phyloP scores from a whole-genome alignment of 2,797 vertebrate genomes.

The Phalloptychus januarius region DNA sequence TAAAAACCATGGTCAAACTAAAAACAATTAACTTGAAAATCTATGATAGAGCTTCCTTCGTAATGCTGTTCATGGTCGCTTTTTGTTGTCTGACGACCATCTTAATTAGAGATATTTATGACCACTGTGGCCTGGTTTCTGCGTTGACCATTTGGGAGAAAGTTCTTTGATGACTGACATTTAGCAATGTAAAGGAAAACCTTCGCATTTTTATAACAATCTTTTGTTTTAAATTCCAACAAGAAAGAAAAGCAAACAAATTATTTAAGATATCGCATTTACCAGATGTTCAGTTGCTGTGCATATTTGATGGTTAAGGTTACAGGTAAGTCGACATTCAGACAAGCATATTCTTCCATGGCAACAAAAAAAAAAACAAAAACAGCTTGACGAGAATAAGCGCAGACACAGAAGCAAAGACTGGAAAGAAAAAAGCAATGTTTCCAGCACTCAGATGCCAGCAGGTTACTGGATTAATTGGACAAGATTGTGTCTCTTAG shows the following conservation, averaged over 20 bases:
- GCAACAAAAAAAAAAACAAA: conserved; percentile 35
- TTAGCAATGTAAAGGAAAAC: background rate
- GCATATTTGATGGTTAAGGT: conserved; percentile 53
- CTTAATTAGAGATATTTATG: background rate
- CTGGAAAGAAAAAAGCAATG: conserved; percentile 51
- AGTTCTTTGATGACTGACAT: conserved; percentile 3
- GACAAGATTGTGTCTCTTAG: conserved; percentile 36
- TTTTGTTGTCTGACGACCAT: background rate
- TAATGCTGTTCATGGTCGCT: background rate
- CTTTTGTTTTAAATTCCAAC: conserved; percentile 24
- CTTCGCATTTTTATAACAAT: background rate
- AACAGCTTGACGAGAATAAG: conserved; percentile 51
- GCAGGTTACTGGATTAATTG: conserved; percentile 70
- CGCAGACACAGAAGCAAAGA: conserved; percentile 48
- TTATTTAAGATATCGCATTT: conserved; percentile 13
- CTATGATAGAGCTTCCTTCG: background rate
- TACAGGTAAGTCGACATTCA: conserved; percentile 54
- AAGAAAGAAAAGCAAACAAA: background rate
- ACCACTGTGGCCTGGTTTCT: background rate
- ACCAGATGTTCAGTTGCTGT: conserved; percentile 22
- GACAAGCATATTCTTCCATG: conserved; percentile 46
- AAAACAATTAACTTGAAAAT: background rate
- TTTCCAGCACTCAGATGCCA: conserved; percentile 55
- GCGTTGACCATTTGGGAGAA: background rate
- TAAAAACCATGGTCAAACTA: background rate